Evolutionary conservation across 2,113 vertebrate species (phyloP).

Genomic region (Ovis aries): DNA sequence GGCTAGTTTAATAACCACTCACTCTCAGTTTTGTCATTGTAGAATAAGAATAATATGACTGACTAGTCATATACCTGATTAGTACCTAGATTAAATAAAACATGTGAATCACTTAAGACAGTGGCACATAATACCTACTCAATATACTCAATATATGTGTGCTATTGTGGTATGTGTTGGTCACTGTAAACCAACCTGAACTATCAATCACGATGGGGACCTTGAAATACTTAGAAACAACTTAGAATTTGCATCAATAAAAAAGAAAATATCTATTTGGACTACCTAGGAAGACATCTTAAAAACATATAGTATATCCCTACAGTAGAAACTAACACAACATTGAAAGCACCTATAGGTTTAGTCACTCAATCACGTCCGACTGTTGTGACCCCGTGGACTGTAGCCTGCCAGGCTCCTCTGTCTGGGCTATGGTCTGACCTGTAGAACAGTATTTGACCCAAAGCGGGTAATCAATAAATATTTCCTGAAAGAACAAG

Average conservation of each 20-base stretch:
- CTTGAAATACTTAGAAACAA: not conserved
- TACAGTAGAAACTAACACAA: not conserved
- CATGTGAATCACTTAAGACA: not conserved
- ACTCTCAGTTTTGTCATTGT: not conserved
- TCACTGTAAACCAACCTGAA: not conserved
- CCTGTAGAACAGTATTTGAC: not conserved
- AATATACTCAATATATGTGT: not conserved
- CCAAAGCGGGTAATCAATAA: not conserved
- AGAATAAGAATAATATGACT: not conserved
- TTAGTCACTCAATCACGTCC: not conserved
- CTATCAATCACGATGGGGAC: not conserved
- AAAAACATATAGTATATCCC: not conserved
- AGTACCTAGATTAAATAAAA: not conserved
- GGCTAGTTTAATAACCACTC: not conserved
- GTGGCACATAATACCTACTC: not conserved
- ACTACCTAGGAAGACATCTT: not conserved
- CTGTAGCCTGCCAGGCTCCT: not conserved
- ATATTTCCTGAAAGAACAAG: conserved; percentile 14
- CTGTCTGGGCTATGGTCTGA: not conserved
- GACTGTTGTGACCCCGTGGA: not conserved
- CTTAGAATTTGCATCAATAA: not conserved
- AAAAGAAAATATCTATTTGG: not conserved
- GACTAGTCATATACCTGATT: not conserved
- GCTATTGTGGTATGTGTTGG: not conserved
- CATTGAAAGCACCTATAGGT: not conserved